Base-by-base conservation (phyloP, 2,888 invertebrate species). In the Apamea crenata region DNA sequence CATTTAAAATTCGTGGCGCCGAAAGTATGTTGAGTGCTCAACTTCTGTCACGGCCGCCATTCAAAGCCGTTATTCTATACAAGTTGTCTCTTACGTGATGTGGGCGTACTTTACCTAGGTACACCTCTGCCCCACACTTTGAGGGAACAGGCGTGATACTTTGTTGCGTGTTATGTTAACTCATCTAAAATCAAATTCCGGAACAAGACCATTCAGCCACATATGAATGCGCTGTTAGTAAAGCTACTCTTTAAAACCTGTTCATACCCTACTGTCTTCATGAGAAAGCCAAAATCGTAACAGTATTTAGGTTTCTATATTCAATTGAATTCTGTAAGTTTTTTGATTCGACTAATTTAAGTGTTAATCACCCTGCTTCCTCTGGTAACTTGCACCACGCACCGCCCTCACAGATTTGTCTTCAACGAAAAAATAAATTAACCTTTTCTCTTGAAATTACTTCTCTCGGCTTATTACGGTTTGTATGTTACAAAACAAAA, bases 401-500 rank as follows among this genome's bases (percentile, higher is more conserved):
- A 10, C 47, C 56, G 25, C 25, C 25, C 66, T 78, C 78, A 69
- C 70, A 84, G 80, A 86, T 86, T 86, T 87, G 78, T 88, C 84
- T 86, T 81, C 81, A 83, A 77, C 70, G 78, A 83, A 84, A 88
- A 59, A 87, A 88, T 83, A 86, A 87, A 86, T 88, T 82, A 88
- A 86, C 83, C 82, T 87, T 88, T 88, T 81, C 84, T 81, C 74
- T 70, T 82, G 71, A 83, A 88, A 88, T 90, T 90, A 88, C 88
- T 86, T 88, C 78, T 83, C 65, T 80, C 74, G 67, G 76, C 84
- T 70, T 87, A 88, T 81, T 82, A 83, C 80, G 76, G 75, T 80
- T 82, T 80, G 72, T 78, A 81, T 87, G 71, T 65, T n/a, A 71
- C 25, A 71, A 40, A 40, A 71, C 36, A 66, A 71, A 73, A 82